Evolutionary conservation across 2,797 vertebrate genomes (phyloP).

Genomic region (Gadopsis marmoratus): DNA sequence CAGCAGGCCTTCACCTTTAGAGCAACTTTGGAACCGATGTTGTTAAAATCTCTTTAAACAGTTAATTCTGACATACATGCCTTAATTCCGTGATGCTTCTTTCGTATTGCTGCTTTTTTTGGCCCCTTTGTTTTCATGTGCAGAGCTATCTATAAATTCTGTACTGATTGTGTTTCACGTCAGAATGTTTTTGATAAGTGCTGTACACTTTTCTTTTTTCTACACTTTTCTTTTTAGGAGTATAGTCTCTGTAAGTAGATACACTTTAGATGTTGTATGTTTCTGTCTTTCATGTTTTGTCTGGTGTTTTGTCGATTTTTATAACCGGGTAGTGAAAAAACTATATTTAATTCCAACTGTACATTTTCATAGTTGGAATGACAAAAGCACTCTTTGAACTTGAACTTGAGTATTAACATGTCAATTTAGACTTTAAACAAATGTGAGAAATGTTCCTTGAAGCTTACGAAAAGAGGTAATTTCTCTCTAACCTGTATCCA

Average conservation of each 20-base stretch:
- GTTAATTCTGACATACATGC: background rate
- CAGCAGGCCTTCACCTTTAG: constrained; percentile 4
- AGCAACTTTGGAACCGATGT: background rate
- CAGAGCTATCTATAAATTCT: background rate
- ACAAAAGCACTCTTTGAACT: background rate
- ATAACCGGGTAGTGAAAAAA: background rate
- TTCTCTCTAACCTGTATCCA: background rate
- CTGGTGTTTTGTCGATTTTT: background rate
- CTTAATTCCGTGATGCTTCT: background rate
- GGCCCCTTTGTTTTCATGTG: background rate
- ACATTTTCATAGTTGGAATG: background rate
- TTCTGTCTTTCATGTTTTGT: background rate
- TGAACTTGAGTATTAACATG: background rate
- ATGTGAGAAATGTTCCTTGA: background rate
- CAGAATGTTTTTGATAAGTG: background rate
- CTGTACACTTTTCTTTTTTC: background rate
- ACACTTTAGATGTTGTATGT: background rate
- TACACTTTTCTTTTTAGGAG: background rate
- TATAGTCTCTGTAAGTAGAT: too few relatives aligned
- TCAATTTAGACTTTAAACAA: background rate
- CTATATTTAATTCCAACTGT: background rate
- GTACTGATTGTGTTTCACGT: background rate
- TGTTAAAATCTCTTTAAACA: constrained; percentile 2
- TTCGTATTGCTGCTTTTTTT: background rate
- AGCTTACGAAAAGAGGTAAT: background rate